Base-by-base conservation (phyloP, 2,888 invertebrate genomes). In the Hetaerina titia region DNA sequence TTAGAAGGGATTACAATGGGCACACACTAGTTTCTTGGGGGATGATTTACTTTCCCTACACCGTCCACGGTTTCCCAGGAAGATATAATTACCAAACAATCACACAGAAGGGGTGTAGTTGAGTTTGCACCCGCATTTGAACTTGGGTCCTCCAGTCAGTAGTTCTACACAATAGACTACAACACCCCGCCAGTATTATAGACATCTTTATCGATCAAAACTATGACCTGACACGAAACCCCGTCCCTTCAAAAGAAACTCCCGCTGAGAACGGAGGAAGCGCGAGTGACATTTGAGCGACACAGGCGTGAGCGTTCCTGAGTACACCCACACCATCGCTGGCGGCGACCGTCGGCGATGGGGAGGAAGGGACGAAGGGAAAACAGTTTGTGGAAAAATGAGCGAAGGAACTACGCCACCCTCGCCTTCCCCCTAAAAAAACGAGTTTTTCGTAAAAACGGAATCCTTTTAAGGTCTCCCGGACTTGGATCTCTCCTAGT, bases 381-480 rank as follows among this genome's bases (percentile, higher is more conserved):
- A 81, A 81, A 81, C 81, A 81, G 81, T 81, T 81, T 81, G 81
- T 81, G 81, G 81, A 81, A 31, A 31, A 81, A 81, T 31, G 81
- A 81, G 81, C 25, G 81, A 25, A 8, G 22, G 81, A 81, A 31
- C 31, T 81, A 45, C 81, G 25, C 81, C 22, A 22, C 81, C 60
- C 60, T 60, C 60, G 11, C 17, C 81, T 11, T 31, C 31, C 81
- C 9, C n/a, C 81, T 11, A 69, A 81, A 81, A 81, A 81, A 81
- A 81, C 31, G 13, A 81, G 81, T 81, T 81, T 81, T 81, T 81
- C 25, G 81, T 81, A 81, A 81, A 81, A 81, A 81, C 81, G 81
- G 81, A 81, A 81, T 81, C 81, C 81, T 81, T 81, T 81, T 81
- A 81, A 81, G 81, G 81, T 81, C 81, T n/a, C 81, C 25, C 31